Evolutionary conservation across 2,888 invertebrate genomes (phyloP).

Genomic region (Cantharis flavilabris): DNA sequence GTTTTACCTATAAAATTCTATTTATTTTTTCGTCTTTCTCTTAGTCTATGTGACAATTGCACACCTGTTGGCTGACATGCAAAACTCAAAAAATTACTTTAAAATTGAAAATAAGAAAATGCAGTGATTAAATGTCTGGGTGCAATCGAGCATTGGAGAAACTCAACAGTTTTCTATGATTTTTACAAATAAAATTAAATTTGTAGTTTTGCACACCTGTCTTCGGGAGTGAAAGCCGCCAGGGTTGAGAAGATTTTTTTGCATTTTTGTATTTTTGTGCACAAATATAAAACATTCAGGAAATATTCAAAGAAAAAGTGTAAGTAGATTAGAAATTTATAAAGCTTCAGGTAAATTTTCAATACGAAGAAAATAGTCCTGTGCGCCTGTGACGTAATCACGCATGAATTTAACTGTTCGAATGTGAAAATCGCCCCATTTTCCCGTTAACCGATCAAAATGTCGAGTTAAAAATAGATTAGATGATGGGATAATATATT

Average conservation of each 20-base stretch:
- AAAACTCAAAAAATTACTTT: too few species aligned
- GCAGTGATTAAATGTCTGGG: too few species aligned
- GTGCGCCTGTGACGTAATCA: constrained; percentile 22
- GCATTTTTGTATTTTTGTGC: background rate
- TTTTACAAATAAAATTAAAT: background rate
- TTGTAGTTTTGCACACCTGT: background rate
- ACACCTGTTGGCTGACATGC: too few species aligned
- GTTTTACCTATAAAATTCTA: background rate
- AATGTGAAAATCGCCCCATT: constrained; percentile 23
- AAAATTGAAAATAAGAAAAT: too few species aligned
- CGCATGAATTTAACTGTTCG: constrained; percentile 16
- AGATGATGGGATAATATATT: background rate
- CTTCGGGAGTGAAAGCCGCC: too few species aligned
- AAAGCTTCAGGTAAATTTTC: constrained; percentile 9
- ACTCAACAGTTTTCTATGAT: too few species aligned
- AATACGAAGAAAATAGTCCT: constrained; percentile 16
- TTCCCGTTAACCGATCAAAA: constrained; percentile 24
- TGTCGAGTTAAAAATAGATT: constrained; percentile 19
- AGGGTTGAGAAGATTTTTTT: too few species aligned
- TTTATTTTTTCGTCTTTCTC: too few species aligned
- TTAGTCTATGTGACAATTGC: too few species aligned
- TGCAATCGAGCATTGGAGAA: too few species aligned
- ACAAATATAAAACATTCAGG: background rate
- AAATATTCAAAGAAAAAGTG: background rate
- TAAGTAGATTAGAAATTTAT: background rate